Conservation (phyloP, 1,140 invertebrate species). For the Periplaneta americana region DNA sequence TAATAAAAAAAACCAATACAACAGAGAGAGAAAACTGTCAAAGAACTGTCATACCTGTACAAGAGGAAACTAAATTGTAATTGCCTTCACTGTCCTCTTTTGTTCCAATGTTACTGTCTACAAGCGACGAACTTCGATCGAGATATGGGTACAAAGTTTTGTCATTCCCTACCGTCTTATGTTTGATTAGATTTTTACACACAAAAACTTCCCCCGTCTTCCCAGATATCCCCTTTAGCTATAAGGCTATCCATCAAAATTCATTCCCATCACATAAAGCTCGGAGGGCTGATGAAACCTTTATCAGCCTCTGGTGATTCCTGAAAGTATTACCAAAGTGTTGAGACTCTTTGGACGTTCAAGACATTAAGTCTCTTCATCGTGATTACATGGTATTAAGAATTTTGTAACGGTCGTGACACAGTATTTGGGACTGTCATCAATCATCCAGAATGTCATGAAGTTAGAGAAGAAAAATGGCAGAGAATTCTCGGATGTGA, state of each 20-base stretch:
- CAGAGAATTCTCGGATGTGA: neutral
- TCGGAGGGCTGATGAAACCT: neutral
- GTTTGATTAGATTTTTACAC: neutral
- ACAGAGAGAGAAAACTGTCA: too few species aligned
- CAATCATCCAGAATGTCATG: neutral
- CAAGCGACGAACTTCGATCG: too few species aligned
- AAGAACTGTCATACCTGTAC: too few species aligned
- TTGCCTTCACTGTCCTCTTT: too few species aligned
- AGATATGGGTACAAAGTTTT: neutral
- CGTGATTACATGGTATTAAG: neutral
- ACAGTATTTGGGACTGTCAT: neutral
- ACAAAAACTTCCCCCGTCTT: neutral
- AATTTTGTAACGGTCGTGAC: neutral
- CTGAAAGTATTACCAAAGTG: neutral
- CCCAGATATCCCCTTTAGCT: neutral
- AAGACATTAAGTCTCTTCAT: neutral
- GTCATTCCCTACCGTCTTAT: neutral
- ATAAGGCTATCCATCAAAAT: neutral
- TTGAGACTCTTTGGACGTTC: too few species aligned
- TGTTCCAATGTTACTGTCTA: too few species aligned
- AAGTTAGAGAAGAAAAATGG: neutral
- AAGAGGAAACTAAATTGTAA: too few species aligned
- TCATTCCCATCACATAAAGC: neutral
- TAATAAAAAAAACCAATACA: too few species aligned
- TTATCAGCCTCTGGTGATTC: neutral